Conservation (phyloP, 2,113 vertebrate genomes). For the Riparia riparia region DNA sequence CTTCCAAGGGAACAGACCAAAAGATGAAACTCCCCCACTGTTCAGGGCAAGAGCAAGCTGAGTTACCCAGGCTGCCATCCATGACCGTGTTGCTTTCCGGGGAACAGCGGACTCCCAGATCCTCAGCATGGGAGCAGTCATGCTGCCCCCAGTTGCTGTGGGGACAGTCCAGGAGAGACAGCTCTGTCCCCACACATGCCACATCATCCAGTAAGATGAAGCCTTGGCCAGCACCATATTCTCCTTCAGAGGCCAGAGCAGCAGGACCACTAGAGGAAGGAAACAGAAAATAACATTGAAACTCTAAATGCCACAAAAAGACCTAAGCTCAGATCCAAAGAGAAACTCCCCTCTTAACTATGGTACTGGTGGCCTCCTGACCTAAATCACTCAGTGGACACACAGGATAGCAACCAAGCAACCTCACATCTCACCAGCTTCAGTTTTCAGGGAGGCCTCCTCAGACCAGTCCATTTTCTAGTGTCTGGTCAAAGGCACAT, state of each 20-base stretch:
- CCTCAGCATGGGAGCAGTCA: conserved; percentile 92
- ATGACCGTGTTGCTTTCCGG: conserved; percentile 40
- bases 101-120: conserved; percentile 86
- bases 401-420: background rate
- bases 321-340: background rate
- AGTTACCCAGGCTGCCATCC: conserved; percentile 56
- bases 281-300: background rate
- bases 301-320: background rate
- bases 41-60: background rate
- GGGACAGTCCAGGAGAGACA: conserved; percentile 85
- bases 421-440: background rate
- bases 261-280: conserved; percentile 65
- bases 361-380: background rate
- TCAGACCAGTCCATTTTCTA: background rate
- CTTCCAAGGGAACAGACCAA: background rate
- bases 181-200: conserved; percentile 85
- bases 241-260: conserved; percentile 54
- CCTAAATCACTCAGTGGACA: background rate
- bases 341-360: background rate
- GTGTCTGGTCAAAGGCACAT: background rate
- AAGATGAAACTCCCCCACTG: background rate
- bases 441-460: background rate
- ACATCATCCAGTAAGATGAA: conserved; percentile 90
- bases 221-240: conserved; percentile 84
- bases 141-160: conserved; percentile 91